These are phyloP conservation scores for Liasis olivaceus DNA, from an alignment of 2,797 vertebrate genomes.

Conservation along the genomic window DNA sequence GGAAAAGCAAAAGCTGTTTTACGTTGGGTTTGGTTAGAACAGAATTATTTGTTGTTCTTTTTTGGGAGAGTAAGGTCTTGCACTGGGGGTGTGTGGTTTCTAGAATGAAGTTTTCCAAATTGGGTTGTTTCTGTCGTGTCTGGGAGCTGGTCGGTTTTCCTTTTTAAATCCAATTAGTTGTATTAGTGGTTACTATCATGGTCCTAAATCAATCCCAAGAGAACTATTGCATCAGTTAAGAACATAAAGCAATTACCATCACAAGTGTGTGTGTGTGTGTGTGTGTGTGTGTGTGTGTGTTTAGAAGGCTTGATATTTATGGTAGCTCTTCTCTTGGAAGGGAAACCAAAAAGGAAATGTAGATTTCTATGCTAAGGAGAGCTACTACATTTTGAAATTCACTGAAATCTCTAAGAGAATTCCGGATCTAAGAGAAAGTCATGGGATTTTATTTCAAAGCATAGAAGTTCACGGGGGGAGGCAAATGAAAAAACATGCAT, in stretches of 20 bases:
- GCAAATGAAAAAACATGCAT: neutral
- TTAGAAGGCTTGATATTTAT: slow-evolving; percentile 43
- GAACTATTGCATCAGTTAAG: slow-evolving; percentile 55
- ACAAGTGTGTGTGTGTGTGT: slow-evolving; percentile 9
- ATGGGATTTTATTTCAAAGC: neutral
- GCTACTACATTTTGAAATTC: too few relatives aligned
- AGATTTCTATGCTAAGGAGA: neutral
- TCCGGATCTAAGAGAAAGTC: neutral
- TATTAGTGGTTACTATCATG: slow-evolving; percentile 47
- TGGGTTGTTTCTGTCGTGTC: slow-evolving; percentile 56
- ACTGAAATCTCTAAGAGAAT: neutral
- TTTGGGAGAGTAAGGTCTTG: neutral
- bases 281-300: too few relatives aligned
- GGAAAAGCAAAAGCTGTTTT: slow-evolving; percentile 48
- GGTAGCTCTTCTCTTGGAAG: slow-evolving; percentile 40
- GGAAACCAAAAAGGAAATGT: slow-evolving; percentile 5
- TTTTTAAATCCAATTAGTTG: slow-evolving; percentile 58
- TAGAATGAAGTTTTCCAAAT: slow-evolving; percentile 28
- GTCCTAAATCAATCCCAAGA: slow-evolving; percentile 60
- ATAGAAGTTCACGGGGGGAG: neutral
- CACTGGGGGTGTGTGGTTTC: neutral
- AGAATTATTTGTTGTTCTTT: neutral
- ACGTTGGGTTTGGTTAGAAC: neutral
- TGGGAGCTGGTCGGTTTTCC: slow-evolving; percentile 45
- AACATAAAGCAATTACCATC: slow-evolving; percentile 2